Evolutionary conservation across 2,113 vertebrate species (phyloP).

Genomic region (Todiramphus saurophagus): DNA sequence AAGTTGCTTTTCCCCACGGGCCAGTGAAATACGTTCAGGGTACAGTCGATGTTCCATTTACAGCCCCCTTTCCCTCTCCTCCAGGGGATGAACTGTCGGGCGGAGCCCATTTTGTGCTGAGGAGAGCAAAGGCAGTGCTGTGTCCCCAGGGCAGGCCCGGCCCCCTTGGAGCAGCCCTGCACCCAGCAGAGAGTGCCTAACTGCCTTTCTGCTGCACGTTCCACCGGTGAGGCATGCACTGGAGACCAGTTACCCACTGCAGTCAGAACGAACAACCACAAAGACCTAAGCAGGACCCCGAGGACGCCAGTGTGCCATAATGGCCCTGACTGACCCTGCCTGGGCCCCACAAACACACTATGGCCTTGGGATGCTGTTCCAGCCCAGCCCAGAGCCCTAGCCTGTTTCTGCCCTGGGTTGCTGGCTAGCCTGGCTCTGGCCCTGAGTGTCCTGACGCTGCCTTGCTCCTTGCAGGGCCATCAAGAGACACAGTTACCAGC

Average conservation of each 20-base stretch:
- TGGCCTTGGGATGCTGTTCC: not conserved
- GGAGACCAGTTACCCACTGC: not conserved
- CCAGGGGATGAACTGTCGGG: not conserved
- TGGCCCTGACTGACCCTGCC: not conserved
- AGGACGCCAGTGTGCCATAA: not conserved
- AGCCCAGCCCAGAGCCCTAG: not conserved
- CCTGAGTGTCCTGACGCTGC: not conserved
- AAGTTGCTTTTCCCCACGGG: not conserved
- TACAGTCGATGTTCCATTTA: not conserved
- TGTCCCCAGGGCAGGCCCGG: not conserved
- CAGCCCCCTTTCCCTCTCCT: not conserved
- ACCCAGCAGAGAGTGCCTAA: fast-evolving
- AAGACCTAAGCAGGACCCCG: too few species aligned
- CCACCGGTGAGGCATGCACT: fast-evolving
- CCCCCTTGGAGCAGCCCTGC: not conserved
- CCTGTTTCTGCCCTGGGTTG: not conserved
- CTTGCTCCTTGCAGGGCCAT: not conserved
- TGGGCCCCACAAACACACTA: too few species aligned
- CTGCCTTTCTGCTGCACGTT: not conserved
- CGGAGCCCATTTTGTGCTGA: not conserved
- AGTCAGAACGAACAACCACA: not conserved
- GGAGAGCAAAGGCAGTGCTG: not conserved
- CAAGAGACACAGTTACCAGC: too few species aligned
- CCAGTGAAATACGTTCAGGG: not conserved
- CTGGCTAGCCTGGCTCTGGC: not conserved